These are phyloP conservation scores for Hypselothyrea guttata DNA, from an alignment of 2,888 invertebrate species.

Conservation along the genomic window DNA sequence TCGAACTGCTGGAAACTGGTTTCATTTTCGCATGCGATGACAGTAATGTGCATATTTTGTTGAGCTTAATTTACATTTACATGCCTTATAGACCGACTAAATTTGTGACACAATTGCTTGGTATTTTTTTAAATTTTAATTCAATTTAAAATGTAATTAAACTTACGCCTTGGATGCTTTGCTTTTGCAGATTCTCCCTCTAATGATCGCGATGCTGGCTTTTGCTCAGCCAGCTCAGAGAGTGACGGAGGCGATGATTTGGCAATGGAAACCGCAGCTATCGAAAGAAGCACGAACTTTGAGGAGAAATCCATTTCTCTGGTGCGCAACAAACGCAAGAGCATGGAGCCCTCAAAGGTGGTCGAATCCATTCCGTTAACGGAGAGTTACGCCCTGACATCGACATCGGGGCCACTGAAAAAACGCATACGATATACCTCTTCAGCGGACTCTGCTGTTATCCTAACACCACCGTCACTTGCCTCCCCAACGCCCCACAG, in stretches of 20 bases:
- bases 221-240: slow-evolving; percentile 86
- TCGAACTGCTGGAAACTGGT: slow-evolving; percentile 49
- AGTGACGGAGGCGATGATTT: slow-evolving; percentile 85
- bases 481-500: slow-evolving; percentile 69
- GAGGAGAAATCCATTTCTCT: slow-evolving; percentile 84
- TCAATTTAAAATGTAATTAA: no score
- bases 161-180: no score
- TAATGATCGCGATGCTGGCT: slow-evolving; percentile 86
- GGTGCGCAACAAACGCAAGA: slow-evolving; percentile 86
- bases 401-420: slow-evolving; percentile 85
- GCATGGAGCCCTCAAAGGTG: slow-evolving; percentile 86
- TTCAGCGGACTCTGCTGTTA: slow-evolving; percentile 72
- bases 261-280: slow-evolving; percentile 83
- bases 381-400: not conserved
- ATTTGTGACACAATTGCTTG: slow-evolving; percentile 39
- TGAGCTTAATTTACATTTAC: slow-evolving; percentile 23
- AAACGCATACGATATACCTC: slow-evolving; percentile 86
- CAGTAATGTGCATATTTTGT: no score
- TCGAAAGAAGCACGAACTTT: slow-evolving; percentile 85
- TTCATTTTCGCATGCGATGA: slow-evolving; percentile 51
- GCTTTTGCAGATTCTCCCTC: slow-evolving; percentile 80
- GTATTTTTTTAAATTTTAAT: slow-evolving; percentile 3
- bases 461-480: slow-evolving; percentile 83
- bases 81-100: slow-evolving; percentile 4
- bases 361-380: slow-evolving; percentile 63